Percentiles rank a stretch among this genome's conserved stretches.
Conservation (phyloP, 2,797 vertebrate species). For the Rhinoraja longicauda region DNA sequence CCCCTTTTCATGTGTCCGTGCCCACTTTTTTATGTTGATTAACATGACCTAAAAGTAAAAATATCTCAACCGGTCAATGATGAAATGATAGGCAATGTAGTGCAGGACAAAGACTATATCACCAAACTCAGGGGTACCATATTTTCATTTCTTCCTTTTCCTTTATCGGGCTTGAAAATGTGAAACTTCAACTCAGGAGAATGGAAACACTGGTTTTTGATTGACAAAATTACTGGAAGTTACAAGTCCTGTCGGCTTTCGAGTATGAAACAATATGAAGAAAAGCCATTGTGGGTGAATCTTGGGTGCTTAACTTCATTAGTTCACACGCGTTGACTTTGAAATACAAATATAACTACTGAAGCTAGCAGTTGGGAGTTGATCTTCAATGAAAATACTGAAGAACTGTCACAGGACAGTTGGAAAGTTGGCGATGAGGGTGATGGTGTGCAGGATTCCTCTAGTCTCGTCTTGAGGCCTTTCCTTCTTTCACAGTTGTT, state of each 20-base stretch:
- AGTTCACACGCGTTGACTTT: not conserved
- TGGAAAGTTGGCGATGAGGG: not conserved
- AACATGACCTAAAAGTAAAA: not conserved
- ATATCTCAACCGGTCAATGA: not conserved
- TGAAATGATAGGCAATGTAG: not conserved
- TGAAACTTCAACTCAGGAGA: not conserved
- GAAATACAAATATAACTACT: not conserved
- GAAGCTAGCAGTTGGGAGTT: not conserved
- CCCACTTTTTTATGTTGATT: not conserved
- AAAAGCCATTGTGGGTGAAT: not conserved
- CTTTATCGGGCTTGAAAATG: not conserved
- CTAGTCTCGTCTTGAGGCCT: not conserved
- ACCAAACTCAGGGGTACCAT: not conserved
- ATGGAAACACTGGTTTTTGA: not conserved
- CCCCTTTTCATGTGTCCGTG: not conserved
- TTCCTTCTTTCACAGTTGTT: slow-evolving; percentile 21
- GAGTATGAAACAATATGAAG: not conserved
- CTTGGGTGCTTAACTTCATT: not conserved
- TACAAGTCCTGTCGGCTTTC: not conserved
- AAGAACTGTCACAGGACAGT: not conserved
- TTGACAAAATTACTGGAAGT: not conserved
- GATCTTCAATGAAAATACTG: not conserved
- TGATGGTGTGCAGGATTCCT: not conserved
- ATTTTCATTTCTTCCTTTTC: not conserved
- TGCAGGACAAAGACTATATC: not conserved